Base-by-base conservation (phyloP, 2,113 vertebrate genomes). In the Ranitomeya variabilis region DNA sequence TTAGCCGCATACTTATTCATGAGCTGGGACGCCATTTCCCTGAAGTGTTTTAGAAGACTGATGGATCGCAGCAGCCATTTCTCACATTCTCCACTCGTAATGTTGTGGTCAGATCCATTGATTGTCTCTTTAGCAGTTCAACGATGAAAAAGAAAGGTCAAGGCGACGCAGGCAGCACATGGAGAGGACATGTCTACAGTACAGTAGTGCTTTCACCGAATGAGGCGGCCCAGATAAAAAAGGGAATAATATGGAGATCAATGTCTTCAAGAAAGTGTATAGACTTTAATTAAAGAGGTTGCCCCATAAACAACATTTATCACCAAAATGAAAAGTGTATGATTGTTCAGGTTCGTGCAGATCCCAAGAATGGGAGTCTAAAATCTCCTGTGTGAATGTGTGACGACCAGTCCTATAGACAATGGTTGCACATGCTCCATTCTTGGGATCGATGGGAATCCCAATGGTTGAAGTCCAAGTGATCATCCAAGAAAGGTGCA, bases 101-200 rank as follows among this genome's bases (percentile, higher is more conserved):
- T 85, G 87, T 59, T 84, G 82, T 79, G 87, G 87, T 89, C 87
- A 89, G 77, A 89, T 89, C 83, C 74, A 89, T 89, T 79, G 87
- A 85, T 85, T 84, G 80, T 79, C 73, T 89, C 62, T 85, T 89
- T 74, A 85, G 81, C 71, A 51, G 82, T 84, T 89, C 74, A 79
- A 62, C 82, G 59, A 67, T 74, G 79, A 51, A 86, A 83, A 67
- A 78, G 60, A 79, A 85, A 89, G 87, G 82, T 89, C 74, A 89
- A 79, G 81, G 66, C 21, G 55, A 79, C 59, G 87, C 79, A 59
- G 60, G 67, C 71, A 15, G 57, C 13, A 19, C 81, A 57, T 67
- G 80, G 87, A 89, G 19, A 31, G 74, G 55, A 51, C 12, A 62
- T 80, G 55, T 81, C 66, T 85, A n/a, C 62, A 57, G 59, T 66